These are phyloP conservation scores for Dryobotodes eremita DNA, from an alignment of 2,888 invertebrate species.

Conservation along the genomic window DNA sequence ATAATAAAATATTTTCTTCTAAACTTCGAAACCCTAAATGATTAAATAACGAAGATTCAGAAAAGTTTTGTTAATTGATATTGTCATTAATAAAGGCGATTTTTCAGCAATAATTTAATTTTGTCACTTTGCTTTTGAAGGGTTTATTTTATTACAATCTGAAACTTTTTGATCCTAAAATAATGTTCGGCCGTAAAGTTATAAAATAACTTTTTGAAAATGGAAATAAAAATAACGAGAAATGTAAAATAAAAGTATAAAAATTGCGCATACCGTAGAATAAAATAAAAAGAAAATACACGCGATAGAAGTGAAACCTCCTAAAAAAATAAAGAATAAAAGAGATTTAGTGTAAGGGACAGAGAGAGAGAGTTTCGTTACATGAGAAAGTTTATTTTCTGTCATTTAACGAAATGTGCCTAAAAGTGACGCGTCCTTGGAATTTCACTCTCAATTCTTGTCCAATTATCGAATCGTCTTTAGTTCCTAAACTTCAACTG, in stretches of 20 bases:
- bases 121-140: background rate
- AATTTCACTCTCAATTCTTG: no score
- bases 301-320: no score
- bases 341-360: no score
- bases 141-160: slow-evolving; percentile 9
- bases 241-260: no score
- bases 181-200: background rate
- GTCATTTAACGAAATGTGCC: no score
- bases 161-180: slow-evolving; percentile 10
- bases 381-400: no score
- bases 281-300: no score
- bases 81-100: slow-evolving; percentile 28
- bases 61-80: slow-evolving; percentile 50
- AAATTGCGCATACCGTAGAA: no score
- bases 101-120: slow-evolving; percentile 17
- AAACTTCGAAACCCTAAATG: slow-evolving; percentile 1
- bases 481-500: background rate
- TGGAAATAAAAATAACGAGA: background rate
- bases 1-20: slow-evolving; percentile 14
- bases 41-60: slow-evolving; percentile 41
- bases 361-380: no score
- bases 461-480: background rate
- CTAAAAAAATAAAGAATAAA: no score
- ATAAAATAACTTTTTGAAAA: no score
- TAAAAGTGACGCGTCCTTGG: no score